Conservation (phyloP, 2,888 invertebrate species). For the Agrenia bidenticulata region DNA sequence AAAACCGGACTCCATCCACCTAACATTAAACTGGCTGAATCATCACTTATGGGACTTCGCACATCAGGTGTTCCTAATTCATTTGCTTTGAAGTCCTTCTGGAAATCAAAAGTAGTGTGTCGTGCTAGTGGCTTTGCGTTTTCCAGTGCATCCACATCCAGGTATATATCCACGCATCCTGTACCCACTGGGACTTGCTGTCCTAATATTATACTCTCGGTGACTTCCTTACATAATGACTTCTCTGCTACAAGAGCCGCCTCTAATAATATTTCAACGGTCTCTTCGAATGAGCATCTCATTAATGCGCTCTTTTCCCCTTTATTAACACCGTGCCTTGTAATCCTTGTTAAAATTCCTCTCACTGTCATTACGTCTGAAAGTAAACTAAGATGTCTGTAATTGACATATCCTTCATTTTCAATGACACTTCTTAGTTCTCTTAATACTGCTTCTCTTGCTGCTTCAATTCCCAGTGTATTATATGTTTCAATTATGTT, state of each 20-base stretch:
- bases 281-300: conserved; percentile 99
- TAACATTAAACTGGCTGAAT: too few relatives aligned
- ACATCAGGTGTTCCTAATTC: too few relatives aligned
- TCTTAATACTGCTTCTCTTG: conserved; percentile 97
- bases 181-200: conserved; percentile 75
- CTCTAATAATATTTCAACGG: conserved; percentile 96
- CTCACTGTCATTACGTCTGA: conserved; percentile 99
- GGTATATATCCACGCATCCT: conserved; percentile 93
- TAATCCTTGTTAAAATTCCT: conserved; percentile 99
- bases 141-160: conserved; percentile 99
- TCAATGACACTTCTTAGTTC: conserved; percentile 99
- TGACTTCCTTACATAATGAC: conserved; percentile 97
- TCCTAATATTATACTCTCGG: conserved; percentile 97
- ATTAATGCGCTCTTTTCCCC: conserved; percentile 98
- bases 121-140: too few relatives aligned
- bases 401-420: conserved; percentile 99
- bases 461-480: conserved; percentile 94
- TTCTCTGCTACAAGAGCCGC: conserved; percentile 97
- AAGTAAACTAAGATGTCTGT: conserved; percentile 95
- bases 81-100: too few relatives aligned
- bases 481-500: neutral
- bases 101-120: too few relatives aligned
- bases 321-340: conserved; percentile 98
- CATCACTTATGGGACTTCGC: too few relatives aligned
- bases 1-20: too few relatives aligned